These are phyloP conservation scores for Spheniscus mendiculus DNA, from an alignment of 2,113 vertebrate genomes.

Conservation along the genomic window DNA sequence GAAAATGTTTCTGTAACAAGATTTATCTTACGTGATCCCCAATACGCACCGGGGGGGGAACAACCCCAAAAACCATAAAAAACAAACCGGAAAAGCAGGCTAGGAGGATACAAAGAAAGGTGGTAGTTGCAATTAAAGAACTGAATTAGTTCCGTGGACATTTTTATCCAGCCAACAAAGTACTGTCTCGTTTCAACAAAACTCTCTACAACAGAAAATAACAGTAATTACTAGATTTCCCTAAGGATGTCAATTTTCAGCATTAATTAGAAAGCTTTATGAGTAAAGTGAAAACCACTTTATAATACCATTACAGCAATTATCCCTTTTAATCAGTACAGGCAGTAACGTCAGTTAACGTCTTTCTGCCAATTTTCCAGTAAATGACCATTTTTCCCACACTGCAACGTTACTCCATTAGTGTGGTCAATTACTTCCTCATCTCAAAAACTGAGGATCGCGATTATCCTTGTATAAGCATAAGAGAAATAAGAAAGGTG, in stretches of 20 bases:
- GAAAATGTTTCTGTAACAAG: background rate
- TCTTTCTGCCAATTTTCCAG: conserved; percentile 5
- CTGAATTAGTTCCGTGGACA: background rate
- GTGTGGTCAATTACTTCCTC: background rate
- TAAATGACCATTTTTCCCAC: background rate
- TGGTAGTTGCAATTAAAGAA: background rate
- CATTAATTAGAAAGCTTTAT: conserved; percentile 28
- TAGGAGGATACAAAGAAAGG: background rate
- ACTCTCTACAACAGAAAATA: background rate
- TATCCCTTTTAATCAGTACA: background rate
- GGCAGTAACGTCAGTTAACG: conserved; percentile 10
- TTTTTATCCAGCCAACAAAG: background rate
- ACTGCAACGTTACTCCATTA: background rate
- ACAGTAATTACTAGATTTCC: background rate
- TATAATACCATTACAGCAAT: background rate
- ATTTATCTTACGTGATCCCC: background rate
- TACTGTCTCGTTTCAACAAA: background rate
- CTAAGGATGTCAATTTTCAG: background rate
- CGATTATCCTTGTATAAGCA: background rate
- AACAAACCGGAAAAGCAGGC: background rate
- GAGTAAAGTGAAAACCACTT: conserved; percentile 31
- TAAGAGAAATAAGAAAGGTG: background rate
- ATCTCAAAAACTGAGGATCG: background rate
- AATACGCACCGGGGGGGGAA: too few relatives aligned
- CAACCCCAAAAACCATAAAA: too few relatives aligned